Base-by-base conservation (phyloP, 2,888 invertebrate genomes). In the Phyllotreta striolata region DNA sequence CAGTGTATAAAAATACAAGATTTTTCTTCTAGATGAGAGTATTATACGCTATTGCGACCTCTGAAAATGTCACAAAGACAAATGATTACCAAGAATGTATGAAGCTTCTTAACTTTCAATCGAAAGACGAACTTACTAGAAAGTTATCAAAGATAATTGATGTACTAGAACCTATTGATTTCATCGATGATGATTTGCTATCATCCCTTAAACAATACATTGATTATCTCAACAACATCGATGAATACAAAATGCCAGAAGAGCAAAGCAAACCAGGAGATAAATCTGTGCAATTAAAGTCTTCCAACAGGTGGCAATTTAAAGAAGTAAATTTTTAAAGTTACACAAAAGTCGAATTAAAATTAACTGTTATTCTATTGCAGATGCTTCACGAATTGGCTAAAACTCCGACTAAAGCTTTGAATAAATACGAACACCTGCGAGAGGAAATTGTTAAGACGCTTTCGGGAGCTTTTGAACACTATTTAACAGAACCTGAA, bases 51-150 rank as follows among this genome's bases (percentile, higher is more conserved):
- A 83, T 84, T 70, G 89, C 90, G 64, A 84, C 91, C 9, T 83
- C 85, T 10, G 85, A 85, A 71, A 81, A 85, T 63, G 81, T 95
- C 43, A 84, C 83, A 4, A 83, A 86, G 37, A 86, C 87, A 8
- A 73, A 83, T 0, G 89, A 88, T 51, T 96, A 90, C 78, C 87
- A 87, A 76, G 89, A 92, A 73, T 88, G 89, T 71, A 85, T 92
- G 80, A 88, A 91, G 76, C 79, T 94, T 24, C 78, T 95, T 12
- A 83, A 85, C 63, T 89, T 93, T 75, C 86, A 91, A 78, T 92
- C 94, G 0, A 91, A 91, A 83, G 85, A 89, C 57, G 93, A 92
- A 77, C 83, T 95, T 62, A 75, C 86, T 0, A 69, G 71, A 0
- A 87, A 87, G 76, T 71, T 90, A 0, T 70, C 76, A 3, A 79